phyloP scores from a whole-genome alignment of 2,888 invertebrate species.

The Brenthis hecate region DNA sequence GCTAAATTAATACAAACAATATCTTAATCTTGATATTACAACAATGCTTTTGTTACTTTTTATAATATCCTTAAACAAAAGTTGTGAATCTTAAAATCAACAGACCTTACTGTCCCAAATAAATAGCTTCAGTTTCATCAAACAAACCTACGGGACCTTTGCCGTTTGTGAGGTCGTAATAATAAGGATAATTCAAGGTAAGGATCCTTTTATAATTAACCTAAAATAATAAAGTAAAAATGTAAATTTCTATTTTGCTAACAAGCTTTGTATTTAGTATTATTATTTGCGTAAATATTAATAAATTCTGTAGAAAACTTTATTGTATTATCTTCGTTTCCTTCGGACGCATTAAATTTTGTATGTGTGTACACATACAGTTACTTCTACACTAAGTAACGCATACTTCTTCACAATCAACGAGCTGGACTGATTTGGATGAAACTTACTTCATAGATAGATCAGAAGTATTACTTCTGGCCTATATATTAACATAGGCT shows the following conservation, averaged over 20 bases:
- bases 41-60: not conserved
- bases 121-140: conserved; percentile 14
- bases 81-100: conserved; percentile 13
- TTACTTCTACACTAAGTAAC: no score
- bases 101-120: conserved; percentile 15
- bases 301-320: not conserved
- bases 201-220: conserved; percentile 10
- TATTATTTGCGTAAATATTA: not conserved
- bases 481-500: no score
- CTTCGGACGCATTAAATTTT: no score
- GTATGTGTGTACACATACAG: no score
- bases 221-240: conserved; percentile 14
- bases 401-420: no score
- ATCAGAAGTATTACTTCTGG: no score
- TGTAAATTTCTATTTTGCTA: not conserved
- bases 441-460: no score
- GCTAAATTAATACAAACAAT: no score
- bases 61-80: conserved; percentile 4
- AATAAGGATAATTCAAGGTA: conserved; percentile 4
- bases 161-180: conserved; percentile 7
- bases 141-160: conserved; percentile 8
- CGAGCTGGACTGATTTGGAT: no score
- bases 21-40: conserved; percentile 6
- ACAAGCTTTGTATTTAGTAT: not conserved
- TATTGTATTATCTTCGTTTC: no score